Base-by-base conservation (phyloP, 1,140 invertebrate species). In the Maconellicoccus hirsutus region DNA sequence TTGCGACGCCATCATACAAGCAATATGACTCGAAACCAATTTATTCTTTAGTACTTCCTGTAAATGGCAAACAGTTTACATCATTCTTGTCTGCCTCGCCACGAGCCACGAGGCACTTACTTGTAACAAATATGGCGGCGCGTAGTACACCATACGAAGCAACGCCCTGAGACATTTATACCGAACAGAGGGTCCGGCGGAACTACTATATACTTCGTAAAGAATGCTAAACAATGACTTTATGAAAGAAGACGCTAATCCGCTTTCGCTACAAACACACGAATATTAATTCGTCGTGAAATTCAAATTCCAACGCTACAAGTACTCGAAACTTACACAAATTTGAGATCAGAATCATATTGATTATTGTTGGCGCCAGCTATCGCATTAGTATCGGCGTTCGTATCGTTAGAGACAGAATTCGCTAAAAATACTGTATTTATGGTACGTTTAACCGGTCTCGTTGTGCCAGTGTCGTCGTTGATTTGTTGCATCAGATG, bases 401-500 rank as follows among this genome's bases (percentile, higher is more conserved):
- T 59, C 10, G 21, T 4, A 14, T 21, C 25, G n/a, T 21, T 21
- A 7, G 21, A 23, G 10, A 66, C 72, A 16, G 72, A 29, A 52
- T 72, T 72, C 8, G 38, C 66, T 26, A 69, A 26, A 22, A 70
- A 63, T 39, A 39, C 39, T n/a, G 61, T 73, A 29, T 81, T 80
- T 1, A 85, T 80, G 76, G 83, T 81, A 38, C 95, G 86, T 79
- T 95, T 93, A 75, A 98, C 92, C 71, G 91, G 88, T 63, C 94
- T 82, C 12, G 94, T 89, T 63, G 93, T 96, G 71, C 95, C 95
- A 6, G 94, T 94, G 79, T 97, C 94, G 81, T 98, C 95, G 80
- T 98, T 98, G 74, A 98, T 95, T 85, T 98, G 95, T 80, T 97
- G 94, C 92, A 98, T 95, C 75, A 92, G 89, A 80, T 94, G 90